Evolutionary conservation across 2,797 vertebrate genomes (phyloP).

Genomic region (Gallinago nigripennis): DNA sequence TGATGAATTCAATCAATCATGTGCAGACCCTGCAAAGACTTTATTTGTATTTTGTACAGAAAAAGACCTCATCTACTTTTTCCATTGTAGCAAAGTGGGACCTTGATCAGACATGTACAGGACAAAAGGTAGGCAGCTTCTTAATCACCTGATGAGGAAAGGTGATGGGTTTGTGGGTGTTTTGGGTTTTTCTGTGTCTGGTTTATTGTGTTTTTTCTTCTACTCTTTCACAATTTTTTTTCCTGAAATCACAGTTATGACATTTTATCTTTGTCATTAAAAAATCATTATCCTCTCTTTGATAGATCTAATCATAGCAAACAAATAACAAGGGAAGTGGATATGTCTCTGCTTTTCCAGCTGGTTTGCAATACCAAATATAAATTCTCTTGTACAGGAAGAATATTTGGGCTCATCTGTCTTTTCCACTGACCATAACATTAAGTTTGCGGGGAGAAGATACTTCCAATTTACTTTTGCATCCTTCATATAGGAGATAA

Average conservation of each 20-base stretch:
- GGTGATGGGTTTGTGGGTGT: not conserved
- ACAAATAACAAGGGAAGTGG: not conserved
- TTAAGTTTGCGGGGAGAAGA: not conserved
- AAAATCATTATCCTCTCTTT: not conserved
- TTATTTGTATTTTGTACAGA: not conserved
- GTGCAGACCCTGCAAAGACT: not conserved
- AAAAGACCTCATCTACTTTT: not conserved
- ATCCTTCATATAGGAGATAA: not conserved
- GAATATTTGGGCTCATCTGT: not conserved
- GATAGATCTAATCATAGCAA: not conserved
- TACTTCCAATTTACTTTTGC: not conserved
- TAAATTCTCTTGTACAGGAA: not conserved
- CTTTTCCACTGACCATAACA: not conserved
- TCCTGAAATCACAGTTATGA: not conserved
- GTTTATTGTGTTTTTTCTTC: not conserved
- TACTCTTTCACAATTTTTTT: not conserved
- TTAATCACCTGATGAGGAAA: not conserved
- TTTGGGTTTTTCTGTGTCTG: accelerated
- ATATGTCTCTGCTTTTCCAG: not conserved
- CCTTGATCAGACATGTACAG: not conserved
- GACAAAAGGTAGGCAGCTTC: not conserved
- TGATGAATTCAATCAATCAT: not conserved
- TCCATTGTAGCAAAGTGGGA: not conserved
- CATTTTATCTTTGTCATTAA: not conserved
- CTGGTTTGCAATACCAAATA: not conserved